Percentiles rank a stretch among this genome's conserved stretches.
Conservation (phyloP, 2,113 vertebrate species). For the Sapayoa aenigma region DNA sequence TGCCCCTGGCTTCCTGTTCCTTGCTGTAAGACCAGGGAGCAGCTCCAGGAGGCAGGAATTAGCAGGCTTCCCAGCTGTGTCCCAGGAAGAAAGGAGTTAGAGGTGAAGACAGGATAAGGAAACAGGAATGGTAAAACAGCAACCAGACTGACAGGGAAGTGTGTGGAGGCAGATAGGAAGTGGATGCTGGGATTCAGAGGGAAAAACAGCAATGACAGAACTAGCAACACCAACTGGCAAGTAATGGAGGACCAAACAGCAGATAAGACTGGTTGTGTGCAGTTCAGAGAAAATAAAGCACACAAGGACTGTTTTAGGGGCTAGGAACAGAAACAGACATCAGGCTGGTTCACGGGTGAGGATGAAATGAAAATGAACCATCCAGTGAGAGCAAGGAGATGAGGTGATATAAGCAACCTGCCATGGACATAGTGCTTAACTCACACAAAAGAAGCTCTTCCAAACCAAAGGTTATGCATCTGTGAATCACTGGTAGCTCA, state of each 20-base stretch:
- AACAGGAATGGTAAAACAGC: background rate
- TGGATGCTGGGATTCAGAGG: background rate
- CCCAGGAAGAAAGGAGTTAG: constrained; percentile 1
- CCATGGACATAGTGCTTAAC: background rate
- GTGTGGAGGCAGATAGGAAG: background rate
- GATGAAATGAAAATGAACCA: background rate
- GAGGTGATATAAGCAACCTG: background rate
- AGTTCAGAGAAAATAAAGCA: background rate
- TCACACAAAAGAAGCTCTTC: background rate
- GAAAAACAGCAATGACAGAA: background rate
- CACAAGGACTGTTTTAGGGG: background rate
- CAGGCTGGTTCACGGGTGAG: background rate
- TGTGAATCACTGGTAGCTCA: background rate
- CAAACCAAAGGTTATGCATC: background rate
- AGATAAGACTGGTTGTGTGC: background rate
- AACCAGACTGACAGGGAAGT: background rate
- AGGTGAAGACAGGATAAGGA: background rate
- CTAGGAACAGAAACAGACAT: background rate
- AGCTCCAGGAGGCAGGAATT: background rate
- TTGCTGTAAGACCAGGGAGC: background rate
- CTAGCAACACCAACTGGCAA: background rate
- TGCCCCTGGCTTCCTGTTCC: background rate
- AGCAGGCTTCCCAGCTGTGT: background rate
- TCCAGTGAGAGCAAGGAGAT: background rate
- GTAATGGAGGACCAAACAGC: background rate